Conservation (phyloP, 2,888 invertebrate genomes). For the Drosophila antonietae region DNA sequence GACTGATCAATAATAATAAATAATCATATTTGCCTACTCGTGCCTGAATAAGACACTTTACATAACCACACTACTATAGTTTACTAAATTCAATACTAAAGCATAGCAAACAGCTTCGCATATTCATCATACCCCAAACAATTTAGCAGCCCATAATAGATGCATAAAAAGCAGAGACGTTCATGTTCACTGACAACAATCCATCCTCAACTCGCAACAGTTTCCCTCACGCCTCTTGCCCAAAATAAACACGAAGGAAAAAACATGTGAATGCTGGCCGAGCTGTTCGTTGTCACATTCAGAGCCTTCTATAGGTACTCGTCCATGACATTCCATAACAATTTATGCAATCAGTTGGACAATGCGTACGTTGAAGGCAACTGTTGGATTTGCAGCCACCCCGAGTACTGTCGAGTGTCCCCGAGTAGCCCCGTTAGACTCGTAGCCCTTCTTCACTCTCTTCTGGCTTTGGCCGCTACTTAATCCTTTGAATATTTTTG, state of each 20-base stretch:
- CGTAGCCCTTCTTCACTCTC: neutral
- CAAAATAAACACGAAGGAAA: neutral
- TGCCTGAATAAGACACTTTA: too few species aligned
- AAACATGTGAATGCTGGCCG: slow-evolving; percentile 16
- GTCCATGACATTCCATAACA: slow-evolving; percentile 71
- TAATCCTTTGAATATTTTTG: slow-evolving; percentile 82
- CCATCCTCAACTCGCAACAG: slow-evolving; percentile 27
- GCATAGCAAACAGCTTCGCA: neutral
- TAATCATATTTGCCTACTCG: too few species aligned
- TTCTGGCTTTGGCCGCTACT: slow-evolving; percentile 21
- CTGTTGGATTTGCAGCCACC: slow-evolving; percentile 34
- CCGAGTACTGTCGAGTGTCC: slow-evolving; percentile 4
- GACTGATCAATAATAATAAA: too few species aligned
- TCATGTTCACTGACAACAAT: slow-evolving; percentile 32
- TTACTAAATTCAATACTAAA: neutral
- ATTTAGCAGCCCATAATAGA: slow-evolving; percentile 18
- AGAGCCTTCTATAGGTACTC: slow-evolving; percentile 28
- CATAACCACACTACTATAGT: too few species aligned
- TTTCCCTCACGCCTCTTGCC: slow-evolving; percentile 3
- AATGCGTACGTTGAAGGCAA: slow-evolving; percentile 42
- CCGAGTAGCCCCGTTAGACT: neutral
- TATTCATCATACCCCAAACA: neutral
- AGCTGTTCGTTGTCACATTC: slow-evolving; percentile 37
- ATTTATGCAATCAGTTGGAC: slow-evolving; percentile 78
- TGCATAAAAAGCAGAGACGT: slow-evolving; percentile 40